These are phyloP conservation scores for Diaphora mendica DNA, from an alignment of 2,888 invertebrate genomes.

Conservation along the genomic window DNA sequence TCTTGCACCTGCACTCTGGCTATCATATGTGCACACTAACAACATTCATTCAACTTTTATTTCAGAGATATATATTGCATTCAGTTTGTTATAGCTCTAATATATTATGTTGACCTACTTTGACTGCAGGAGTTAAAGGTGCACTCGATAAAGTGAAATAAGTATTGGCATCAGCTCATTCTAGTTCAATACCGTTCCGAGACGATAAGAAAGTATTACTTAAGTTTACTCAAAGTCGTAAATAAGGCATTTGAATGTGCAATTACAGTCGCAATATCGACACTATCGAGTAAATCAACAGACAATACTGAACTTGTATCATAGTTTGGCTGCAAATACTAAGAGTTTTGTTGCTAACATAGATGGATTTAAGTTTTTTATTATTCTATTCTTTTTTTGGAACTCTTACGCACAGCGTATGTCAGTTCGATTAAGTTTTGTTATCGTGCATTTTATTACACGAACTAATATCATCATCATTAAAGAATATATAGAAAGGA, in stretches of 20 bases:
- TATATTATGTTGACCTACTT: not conserved
- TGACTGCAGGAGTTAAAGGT: conserved; percentile 8
- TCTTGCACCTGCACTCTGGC: not conserved
- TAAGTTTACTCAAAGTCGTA: not conserved
- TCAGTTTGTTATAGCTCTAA: conserved; percentile 5
- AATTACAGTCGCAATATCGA: not conserved
- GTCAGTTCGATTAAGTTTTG: too few species aligned
- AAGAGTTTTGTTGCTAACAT: not conserved
- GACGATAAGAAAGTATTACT: conserved; percentile 3
- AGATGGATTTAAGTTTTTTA: too few species aligned
- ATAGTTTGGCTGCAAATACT: not conserved
- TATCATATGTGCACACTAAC: not conserved
- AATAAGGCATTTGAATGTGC: conserved; percentile 2
- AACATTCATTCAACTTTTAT: conserved; percentile 8
- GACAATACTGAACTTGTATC: not conserved
- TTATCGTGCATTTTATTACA: too few species aligned
- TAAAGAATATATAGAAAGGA: too few species aligned
- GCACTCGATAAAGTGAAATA: conserved; percentile 4
- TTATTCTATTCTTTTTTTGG: too few species aligned
- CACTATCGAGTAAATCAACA: not conserved
- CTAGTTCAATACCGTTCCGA: not conserved
- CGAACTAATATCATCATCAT: too few species aligned
- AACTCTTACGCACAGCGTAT: too few species aligned
- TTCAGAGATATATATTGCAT: conserved; percentile 1
- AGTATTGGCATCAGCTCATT: conserved; percentile 10